Conservation (phyloP, 2,888 invertebrate species). For the Trissoscelio sp. region DNA sequence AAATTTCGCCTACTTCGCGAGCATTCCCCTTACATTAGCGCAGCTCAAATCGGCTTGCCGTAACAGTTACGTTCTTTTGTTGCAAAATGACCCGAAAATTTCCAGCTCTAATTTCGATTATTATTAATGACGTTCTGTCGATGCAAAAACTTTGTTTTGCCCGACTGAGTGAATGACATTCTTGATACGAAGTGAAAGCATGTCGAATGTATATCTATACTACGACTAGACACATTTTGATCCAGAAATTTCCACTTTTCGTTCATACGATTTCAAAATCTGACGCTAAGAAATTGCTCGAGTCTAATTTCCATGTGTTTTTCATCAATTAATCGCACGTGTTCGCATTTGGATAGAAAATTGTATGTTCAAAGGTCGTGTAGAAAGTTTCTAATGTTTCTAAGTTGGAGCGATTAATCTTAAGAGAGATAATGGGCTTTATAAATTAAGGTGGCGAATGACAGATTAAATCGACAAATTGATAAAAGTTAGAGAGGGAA, state of each 20-base stretch:
- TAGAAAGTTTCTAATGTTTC: conserved; percentile 18
- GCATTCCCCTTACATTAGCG: background rate
- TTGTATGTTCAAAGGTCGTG: background rate
- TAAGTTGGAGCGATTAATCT: background rate
- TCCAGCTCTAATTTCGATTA: conserved; percentile 3
- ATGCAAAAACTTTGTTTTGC: conserved; percentile 16
- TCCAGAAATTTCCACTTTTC: conserved; percentile 19
- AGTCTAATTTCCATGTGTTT: conserved; percentile 7
- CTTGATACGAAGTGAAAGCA: conserved; percentile 50
- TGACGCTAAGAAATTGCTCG: too few species aligned
- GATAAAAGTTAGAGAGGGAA: too few species aligned
- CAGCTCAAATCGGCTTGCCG: background rate
- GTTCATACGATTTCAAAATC: too few species aligned
- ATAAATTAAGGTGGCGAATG: too few species aligned
- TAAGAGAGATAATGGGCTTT: background rate
- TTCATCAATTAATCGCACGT: conserved; percentile 9
- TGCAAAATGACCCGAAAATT: conserved; percentile 32
- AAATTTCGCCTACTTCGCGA: conserved; percentile 29
- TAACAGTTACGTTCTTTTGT: conserved; percentile 23
- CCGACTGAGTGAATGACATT: conserved; percentile 24
- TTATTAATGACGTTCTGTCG: conserved; percentile 21
- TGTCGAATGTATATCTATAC: conserved; percentile 42
- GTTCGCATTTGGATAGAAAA: background rate
- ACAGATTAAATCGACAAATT: too few species aligned
- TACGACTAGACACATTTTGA: conserved; percentile 26